Base-by-base conservation (phyloP, 2,113 vertebrate genomes). In the Hemibagrus wyckioides region DNA sequence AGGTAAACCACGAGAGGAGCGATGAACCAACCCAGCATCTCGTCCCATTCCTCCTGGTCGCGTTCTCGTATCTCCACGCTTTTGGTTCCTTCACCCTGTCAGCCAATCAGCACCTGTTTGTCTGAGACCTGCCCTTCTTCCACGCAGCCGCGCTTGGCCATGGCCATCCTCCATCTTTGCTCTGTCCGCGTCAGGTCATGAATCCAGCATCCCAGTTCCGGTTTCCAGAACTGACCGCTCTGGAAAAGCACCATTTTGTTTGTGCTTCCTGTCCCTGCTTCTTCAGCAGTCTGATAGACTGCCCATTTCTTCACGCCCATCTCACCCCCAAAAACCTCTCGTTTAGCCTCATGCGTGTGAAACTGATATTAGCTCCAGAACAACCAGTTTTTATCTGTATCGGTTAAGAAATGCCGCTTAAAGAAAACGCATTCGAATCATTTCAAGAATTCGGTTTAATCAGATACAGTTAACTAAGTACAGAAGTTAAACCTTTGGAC, bases 1-100 rank as follows among this genome's bases (percentile, higher is more conserved):
- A 99, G 98, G 98, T 99, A 98, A 81, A 95, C 71, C 80, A 71
- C 82, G 92, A 82, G 52, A 84, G 75, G 84, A 76, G n/a, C 11
- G 69, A 86, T 23, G 52, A 25, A 30, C 1, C 0, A 54, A 59
- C 44, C 85, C n/a, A 17, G 30, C 36, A n/a, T 30, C 77, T 56
- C 17, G n/a, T 28, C 41, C 65, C 54, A 13, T 52, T 36, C 30
- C 28, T 79, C 25, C 54, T 36, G 67, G 59, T 50, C 33, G 4
- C 44, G 39, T 44, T 59, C n/a, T 21, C 73, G 41, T 63, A 23
- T 57, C 39, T 39, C 28, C 57, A 73, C 39, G 10, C 65, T 19
- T n/a, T n/a, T 33, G 30, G 39, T 63, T 50, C 69, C 52, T 59
- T 21, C 57, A 13, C 39, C 65, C 48, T 30, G 23, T 30, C 39